phyloP scores from a whole-genome alignment of 2,888 invertebrate species.

The Yponomeuta plumbellus region DNA sequence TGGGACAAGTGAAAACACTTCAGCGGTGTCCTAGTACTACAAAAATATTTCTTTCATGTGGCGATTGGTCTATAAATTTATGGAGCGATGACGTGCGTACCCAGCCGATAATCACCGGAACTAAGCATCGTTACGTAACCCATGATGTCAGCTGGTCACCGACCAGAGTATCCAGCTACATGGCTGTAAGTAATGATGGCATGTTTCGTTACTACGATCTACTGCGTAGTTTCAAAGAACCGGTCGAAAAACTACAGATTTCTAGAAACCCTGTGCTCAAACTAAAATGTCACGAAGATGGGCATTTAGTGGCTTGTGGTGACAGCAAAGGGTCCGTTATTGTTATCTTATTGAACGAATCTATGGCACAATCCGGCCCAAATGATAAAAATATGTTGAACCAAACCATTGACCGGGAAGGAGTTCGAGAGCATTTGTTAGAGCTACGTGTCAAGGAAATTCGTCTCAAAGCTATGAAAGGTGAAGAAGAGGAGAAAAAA shows the following conservation, averaged over 20 bases:
- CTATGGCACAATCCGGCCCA: not conserved
- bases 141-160: slow-evolving; percentile 59
- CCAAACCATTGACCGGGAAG: not conserved
- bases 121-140: slow-evolving; percentile 50
- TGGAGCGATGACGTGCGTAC: slow-evolving; percentile 84
- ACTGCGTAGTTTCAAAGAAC: slow-evolving; percentile 82
- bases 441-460: not conserved
- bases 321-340: not conserved
- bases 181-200: slow-evolving; percentile 77
- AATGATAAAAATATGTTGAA: not conserved
- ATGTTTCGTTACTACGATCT: slow-evolving; percentile 91
- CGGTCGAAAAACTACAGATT: slow-evolving; percentile 65
- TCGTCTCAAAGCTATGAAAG: not conserved
- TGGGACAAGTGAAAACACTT: slow-evolving; percentile 78
- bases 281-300: not conserved
- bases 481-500: not conserved
- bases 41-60: slow-evolving; percentile 56
- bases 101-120: slow-evolving; percentile 56
- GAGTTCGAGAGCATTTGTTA: not conserved
- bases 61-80: slow-evolving; percentile 80
- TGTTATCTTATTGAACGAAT: not conserved
- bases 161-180: slow-evolving; percentile 66
- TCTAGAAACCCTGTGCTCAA: not conserved
- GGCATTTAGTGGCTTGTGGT: not conserved
- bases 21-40: slow-evolving; percentile 80